Conservation (phyloP, 1,140 invertebrate species). For the Microplitis mediator region DNA sequence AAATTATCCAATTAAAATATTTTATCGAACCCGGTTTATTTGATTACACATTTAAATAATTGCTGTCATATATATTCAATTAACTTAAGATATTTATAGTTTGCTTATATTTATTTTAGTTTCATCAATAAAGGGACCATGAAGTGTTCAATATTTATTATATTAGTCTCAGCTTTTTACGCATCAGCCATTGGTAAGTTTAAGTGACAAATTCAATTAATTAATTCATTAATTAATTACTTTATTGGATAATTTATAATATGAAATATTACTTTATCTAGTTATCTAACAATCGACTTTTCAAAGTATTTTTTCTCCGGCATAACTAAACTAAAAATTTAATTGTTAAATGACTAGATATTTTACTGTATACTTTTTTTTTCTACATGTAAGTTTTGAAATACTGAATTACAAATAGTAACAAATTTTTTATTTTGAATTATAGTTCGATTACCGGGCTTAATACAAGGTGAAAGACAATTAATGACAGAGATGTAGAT, state of each 20-base stretch:
- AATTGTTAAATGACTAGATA: background rate
- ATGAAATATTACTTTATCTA: background rate
- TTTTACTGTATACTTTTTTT: background rate
- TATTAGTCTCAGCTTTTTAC: slow-evolving; percentile 44
- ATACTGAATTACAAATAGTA: slow-evolving; percentile 4
- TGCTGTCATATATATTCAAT: background rate
- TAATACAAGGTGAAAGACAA: slow-evolving; percentile 43
- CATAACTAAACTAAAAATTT: background rate
- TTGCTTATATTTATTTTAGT: background rate
- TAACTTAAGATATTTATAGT: background rate
- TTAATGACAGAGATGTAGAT: slow-evolving; percentile 20
- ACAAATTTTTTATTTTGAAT: slow-evolving; percentile 37
- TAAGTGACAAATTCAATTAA: background rate
- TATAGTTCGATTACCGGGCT: slow-evolving; percentile 44
- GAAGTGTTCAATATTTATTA: slow-evolving; percentile 45
- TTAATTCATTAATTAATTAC: slow-evolving; percentile 22
- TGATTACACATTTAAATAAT: background rate
- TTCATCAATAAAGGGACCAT: slow-evolving; percentile 33
- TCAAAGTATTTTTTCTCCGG: background rate
- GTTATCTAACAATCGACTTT: background rate
- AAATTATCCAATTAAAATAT: slow-evolving; percentile 1
- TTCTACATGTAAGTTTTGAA: background rate
- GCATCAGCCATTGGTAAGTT: slow-evolving; percentile 54
- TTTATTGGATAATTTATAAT: background rate
- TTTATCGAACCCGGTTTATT: slow-evolving; percentile 20